Evolutionary conservation across 2,113 vertebrate species (phyloP).

Genomic region (Bothrops jararaca): DNA sequence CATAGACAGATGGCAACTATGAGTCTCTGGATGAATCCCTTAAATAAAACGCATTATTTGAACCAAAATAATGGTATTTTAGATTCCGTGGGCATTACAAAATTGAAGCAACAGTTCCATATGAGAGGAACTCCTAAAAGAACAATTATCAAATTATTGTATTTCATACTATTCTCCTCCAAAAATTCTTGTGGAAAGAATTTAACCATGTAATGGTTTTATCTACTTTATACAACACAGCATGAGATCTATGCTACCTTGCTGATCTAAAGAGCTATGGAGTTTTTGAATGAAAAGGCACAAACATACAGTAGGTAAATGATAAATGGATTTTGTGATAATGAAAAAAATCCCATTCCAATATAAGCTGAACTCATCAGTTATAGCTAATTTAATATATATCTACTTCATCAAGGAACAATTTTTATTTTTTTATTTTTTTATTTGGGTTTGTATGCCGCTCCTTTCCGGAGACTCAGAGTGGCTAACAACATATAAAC

Average conservation of each 20-base stretch:
- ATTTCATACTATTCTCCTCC: conserved; percentile 1
- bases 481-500: no score
- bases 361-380: background rate
- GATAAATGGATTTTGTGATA: background rate
- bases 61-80: background rate
- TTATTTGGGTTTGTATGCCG: no score
- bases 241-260: background rate
- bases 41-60: background rate
- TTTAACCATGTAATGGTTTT: background rate
- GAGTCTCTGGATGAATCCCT: background rate
- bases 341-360: background rate
- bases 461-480: no score
- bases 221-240: background rate
- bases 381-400: background rate
- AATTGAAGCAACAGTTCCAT: background rate
- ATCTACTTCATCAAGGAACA: background rate
- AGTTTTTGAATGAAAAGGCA: background rate
- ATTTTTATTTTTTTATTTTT: no score
- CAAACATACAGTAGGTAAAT: background rate
- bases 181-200: background rate
- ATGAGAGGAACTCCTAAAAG: background rate
- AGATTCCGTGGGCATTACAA: background rate
- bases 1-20: background rate
- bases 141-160: conserved; percentile 3
- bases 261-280: background rate